A percentile compares a stretch with the other conserved stretches of the same genome.
Evolutionary conservation across 1,140 invertebrate species (phyloP).

Genomic region (Leptopilina boulardi): DNA sequence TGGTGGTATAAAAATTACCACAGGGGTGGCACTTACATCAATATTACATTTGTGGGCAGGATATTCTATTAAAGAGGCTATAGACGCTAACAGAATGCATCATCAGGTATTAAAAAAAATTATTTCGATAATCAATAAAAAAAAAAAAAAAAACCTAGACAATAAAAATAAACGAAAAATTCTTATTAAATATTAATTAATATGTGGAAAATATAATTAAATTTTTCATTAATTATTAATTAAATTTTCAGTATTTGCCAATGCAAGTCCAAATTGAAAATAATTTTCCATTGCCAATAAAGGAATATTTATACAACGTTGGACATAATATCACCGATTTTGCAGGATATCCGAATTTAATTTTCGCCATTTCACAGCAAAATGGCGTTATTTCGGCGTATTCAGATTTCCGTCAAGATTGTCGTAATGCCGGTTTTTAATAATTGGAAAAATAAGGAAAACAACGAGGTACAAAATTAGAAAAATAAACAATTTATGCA

Average conservation of each 20-base stretch:
- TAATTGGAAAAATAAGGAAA: background rate
- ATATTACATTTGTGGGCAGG: constrained; percentile 64
- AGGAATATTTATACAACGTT: constrained; percentile 71
- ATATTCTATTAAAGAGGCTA: constrained; percentile 66
- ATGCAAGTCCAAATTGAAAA: constrained; percentile 81
- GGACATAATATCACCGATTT: constrained; percentile 75
- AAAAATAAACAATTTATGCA: background rate
- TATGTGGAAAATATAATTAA: too few species aligned
- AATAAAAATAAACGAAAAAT: constrained; percentile 54
- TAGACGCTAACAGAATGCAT: constrained; percentile 69
- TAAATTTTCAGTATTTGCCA: constrained; percentile 81
- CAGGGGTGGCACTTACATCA: constrained; percentile 84
- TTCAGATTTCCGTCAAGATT: constrained; percentile 78
- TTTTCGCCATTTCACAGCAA: constrained; percentile 74
- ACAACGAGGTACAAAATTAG: background rate
- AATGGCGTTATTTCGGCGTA: constrained; percentile 74
- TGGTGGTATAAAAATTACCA: constrained; percentile 93
- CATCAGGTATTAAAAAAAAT: constrained; percentile 71
- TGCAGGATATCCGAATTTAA: constrained; percentile 76
- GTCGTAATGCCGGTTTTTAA: constrained; percentile 67
- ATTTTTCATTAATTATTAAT: too few species aligned
- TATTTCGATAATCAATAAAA: too few species aligned
- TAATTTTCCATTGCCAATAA: constrained; percentile 76
- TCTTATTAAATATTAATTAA: constrained; percentile 5
- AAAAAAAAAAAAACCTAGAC: too few species aligned